phyloP scores from a whole-genome alignment of 2,888 invertebrate genomes.

The Polyommatus icarus region DNA sequence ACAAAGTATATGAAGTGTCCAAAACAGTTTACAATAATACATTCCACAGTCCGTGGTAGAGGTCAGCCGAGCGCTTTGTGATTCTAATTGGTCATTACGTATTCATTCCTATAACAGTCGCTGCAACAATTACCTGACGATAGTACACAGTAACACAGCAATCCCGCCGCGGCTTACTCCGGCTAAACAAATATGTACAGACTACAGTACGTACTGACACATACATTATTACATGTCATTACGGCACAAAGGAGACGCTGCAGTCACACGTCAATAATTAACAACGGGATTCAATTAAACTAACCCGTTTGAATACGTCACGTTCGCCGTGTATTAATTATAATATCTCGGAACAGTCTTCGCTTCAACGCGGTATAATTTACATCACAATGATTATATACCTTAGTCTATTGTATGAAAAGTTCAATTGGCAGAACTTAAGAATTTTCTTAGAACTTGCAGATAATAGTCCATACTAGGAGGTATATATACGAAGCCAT shows the following conservation, averaged over 20 bases:
- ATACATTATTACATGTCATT: slow-evolving; percentile 26
- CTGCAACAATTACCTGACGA: slow-evolving; percentile 27
- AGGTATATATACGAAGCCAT: no score
- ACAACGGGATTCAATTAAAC: background rate
- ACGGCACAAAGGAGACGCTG: background rate
- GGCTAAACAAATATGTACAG: slow-evolving; percentile 11
- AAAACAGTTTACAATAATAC: background rate
- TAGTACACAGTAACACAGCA: slow-evolving; percentile 24
- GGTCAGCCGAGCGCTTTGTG: slow-evolving; percentile 25
- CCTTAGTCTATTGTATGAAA: background rate
- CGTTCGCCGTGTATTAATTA: background rate
- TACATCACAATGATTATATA: background rate
- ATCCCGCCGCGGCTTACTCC: slow-evolving; percentile 1
- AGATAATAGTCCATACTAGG: no score
- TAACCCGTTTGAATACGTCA: background rate
- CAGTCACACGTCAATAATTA: slow-evolving; percentile 17
- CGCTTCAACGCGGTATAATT: background rate
- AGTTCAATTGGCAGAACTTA: background rate
- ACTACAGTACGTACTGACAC: background rate
- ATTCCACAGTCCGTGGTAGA: background rate
- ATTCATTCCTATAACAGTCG: slow-evolving; percentile 31
- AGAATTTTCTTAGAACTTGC: no score
- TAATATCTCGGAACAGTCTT: background rate
- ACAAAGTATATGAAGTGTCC: background rate
- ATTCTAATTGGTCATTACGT: slow-evolving; percentile 34